phyloP scores from a whole-genome alignment of 2,888 invertebrate genomes.

The Polylopha cassiicola region DNA sequence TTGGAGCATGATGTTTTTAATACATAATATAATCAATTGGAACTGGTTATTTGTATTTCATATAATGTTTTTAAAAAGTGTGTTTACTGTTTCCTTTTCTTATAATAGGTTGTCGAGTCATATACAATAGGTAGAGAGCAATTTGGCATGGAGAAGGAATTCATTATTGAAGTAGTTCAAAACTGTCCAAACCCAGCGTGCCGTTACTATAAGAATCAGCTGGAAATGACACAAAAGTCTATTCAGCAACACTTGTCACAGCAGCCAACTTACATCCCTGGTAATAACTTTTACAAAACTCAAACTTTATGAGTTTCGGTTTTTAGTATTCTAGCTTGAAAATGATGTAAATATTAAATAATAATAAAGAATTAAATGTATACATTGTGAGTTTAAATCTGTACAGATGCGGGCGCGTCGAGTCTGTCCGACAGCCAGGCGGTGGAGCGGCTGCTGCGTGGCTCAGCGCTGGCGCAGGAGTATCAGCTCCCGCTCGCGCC shows the following conservation, averaged over 20 bases:
- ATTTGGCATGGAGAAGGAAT: slow-evolving; percentile 93
- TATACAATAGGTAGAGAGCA: slow-evolving; percentile 89
- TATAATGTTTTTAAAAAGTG: too few relatives aligned
- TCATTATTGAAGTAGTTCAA: slow-evolving; percentile 91
- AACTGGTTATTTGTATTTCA: too few relatives aligned
- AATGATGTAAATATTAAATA: too few relatives aligned
- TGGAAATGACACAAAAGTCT: slow-evolving; percentile 84
- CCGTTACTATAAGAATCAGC: slow-evolving; percentile 90
- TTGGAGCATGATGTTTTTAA: too few relatives aligned
- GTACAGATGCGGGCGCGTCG: slow-evolving; percentile 56
- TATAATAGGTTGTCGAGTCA: slow-evolving; percentile 85
- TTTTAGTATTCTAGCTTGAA: too few relatives aligned
- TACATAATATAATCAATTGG: too few relatives aligned
- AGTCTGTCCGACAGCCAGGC: slow-evolving; percentile 69
- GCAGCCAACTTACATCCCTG: slow-evolving; percentile 74
- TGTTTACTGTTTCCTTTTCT: slow-evolving; percentile 12
- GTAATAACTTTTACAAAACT: slow-evolving; percentile 32
- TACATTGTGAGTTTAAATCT: too few relatives aligned
- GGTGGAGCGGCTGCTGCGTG: slow-evolving; percentile 66
- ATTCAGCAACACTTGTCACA: slow-evolving; percentile 81
- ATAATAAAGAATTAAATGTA: too few relatives aligned
- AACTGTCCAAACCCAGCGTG: slow-evolving; percentile 93
- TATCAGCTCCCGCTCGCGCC: slow-evolving; percentile 71
- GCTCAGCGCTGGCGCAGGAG: slow-evolving; percentile 66
- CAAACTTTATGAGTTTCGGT: too few relatives aligned